Conservation (phyloP, 2,888 invertebrate species). For the Callimorpha dominula region DNA sequence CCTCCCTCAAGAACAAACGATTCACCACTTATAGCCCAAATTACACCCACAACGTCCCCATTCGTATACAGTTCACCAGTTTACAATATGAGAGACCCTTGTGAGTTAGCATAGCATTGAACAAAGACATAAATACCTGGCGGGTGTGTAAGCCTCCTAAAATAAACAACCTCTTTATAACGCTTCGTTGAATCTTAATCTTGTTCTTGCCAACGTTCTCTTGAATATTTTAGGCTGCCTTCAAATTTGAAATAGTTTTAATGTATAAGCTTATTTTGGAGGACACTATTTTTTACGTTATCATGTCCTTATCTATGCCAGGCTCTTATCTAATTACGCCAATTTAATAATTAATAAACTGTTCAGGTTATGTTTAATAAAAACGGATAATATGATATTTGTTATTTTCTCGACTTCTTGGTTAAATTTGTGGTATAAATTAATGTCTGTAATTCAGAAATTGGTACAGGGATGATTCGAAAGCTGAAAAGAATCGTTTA, state of each 20-base stretch:
- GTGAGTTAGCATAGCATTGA: slow-evolving; percentile 16
- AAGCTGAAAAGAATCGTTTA: too few relatives aligned
- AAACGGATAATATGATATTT: too few relatives aligned
- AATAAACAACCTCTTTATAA: slow-evolving; percentile 33
- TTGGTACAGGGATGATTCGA: too few relatives aligned
- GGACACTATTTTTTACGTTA: background rate
- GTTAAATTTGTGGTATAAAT: too few relatives aligned
- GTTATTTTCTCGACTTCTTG: too few relatives aligned
- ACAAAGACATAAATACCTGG: slow-evolving; percentile 44
- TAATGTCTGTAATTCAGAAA: too few relatives aligned
- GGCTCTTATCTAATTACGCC: too few relatives aligned
- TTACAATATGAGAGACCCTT: slow-evolving; percentile 30
- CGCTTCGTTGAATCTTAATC: slow-evolving; percentile 35
- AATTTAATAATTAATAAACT: too few relatives aligned
- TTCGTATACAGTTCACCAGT: slow-evolving; percentile 20
- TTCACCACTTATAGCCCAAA: slow-evolving; percentile 13
- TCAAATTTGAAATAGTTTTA: slow-evolving; percentile 1
- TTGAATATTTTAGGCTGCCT: background rate
- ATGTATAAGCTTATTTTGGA: background rate
- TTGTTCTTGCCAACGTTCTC: slow-evolving; percentile 20
- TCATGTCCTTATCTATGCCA: too few relatives aligned
- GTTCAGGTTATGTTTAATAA: too few relatives aligned
- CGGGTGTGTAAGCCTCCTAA: slow-evolving; percentile 25
- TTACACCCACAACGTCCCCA: slow-evolving; percentile 8
- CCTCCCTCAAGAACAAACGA: slow-evolving; percentile 11